Percentiles rank a stretch among this genome's conserved stretches.
Evolutionary conservation across 2,888 invertebrate genomes (phyloP).

Genomic region (Drosophila neonasuta): DNA sequence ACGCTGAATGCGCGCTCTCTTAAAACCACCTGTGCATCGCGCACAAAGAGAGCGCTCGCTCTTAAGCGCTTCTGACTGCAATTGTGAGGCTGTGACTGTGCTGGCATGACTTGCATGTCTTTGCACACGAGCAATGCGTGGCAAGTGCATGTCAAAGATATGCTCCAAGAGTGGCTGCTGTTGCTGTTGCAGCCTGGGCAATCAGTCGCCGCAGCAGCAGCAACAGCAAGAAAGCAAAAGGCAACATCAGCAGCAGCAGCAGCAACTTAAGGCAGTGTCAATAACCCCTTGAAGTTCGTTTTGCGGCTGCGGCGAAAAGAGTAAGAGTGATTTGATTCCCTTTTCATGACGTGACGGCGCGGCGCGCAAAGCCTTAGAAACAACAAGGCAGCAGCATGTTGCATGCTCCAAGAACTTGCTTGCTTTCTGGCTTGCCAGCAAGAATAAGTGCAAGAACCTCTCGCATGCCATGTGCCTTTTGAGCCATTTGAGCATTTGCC

Average conservation of each 20-base stretch:
- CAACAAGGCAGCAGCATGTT: conserved; percentile 16
- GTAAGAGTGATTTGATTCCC: conserved; percentile 79
- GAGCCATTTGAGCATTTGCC: conserved; percentile 58
- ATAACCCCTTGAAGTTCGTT: conserved; percentile 61
- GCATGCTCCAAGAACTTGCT: conserved; percentile 18
- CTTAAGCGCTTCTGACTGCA: not conserved
- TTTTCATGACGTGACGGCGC: conserved; percentile 69
- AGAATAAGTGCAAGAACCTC: conserved; percentile 12
- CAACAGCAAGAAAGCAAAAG: conserved; percentile 43
- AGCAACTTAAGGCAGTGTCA: conserved; percentile 50
- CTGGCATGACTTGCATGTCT: conserved; percentile 51
- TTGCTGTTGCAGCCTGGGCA: conserved; percentile 2
- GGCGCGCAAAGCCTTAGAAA: conserved; percentile 50
- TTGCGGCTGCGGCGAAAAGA: conserved; percentile 55
- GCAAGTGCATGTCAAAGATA: conserved; percentile 48
- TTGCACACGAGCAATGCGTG: conserved; percentile 42
- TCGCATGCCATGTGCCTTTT: conserved; percentile 68
- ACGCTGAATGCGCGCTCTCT: conserved; percentile 19
- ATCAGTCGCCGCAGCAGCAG: conserved; percentile 19
- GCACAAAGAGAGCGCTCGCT: conserved; percentile 20
- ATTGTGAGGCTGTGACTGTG: conserved; percentile 7
- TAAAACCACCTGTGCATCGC: conserved; percentile 43
- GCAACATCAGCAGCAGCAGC: conserved; percentile 31
- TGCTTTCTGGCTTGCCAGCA: too few species aligned
- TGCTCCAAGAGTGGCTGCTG: conserved; percentile 1